Conservation (phyloP, 2,113 vertebrate species). For the Ammodytes dubius region DNA sequence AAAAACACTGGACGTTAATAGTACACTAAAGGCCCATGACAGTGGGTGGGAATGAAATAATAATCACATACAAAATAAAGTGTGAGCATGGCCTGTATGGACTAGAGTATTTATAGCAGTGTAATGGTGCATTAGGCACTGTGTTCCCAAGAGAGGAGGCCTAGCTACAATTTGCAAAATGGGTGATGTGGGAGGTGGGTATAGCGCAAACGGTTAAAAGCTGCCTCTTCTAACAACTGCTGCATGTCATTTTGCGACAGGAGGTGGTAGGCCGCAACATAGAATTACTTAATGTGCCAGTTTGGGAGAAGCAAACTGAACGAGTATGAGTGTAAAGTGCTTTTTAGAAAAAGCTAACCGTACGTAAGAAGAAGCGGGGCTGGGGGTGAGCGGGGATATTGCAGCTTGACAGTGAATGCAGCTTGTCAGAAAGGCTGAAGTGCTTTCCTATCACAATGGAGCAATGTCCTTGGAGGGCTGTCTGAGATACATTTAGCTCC, state of each 20-base stretch:
- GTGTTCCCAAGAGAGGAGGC: constrained; percentile 56
- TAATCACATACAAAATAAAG: constrained; percentile 53
- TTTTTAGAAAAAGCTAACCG: constrained; percentile 54
- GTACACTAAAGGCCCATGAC: constrained; percentile 1
- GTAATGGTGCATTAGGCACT: constrained; percentile 62
- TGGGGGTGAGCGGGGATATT: too few relatives aligned
- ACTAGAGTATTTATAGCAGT: constrained; percentile 65
- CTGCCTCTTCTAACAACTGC: constrained; percentile 40
- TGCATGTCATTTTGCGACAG: constrained; percentile 49
- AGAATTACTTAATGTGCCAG: constrained; percentile 40
- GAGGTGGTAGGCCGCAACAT: constrained; percentile 30
- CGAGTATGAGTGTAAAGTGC: constrained; percentile 40
- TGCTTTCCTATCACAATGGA: constrained; percentile 38
- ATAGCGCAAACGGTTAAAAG: constrained; percentile 12
- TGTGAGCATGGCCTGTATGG: constrained; percentile 23
- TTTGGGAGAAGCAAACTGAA: constrained; percentile 24
- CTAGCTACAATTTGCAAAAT: constrained; percentile 52
- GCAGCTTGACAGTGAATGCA: constrained; percentile 33
- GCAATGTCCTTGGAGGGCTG: constrained; percentile 25
- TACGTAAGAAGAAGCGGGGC: not conserved
- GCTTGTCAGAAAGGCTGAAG: constrained; percentile 20
- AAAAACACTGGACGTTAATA: constrained; percentile 13
- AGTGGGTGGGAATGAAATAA: constrained; percentile 61
- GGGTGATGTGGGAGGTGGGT: constrained; percentile 50
- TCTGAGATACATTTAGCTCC: constrained; percentile 28